Evolutionary conservation across 2,113 vertebrate species (phyloP).

Genomic region (Microtus montanus): DNA sequence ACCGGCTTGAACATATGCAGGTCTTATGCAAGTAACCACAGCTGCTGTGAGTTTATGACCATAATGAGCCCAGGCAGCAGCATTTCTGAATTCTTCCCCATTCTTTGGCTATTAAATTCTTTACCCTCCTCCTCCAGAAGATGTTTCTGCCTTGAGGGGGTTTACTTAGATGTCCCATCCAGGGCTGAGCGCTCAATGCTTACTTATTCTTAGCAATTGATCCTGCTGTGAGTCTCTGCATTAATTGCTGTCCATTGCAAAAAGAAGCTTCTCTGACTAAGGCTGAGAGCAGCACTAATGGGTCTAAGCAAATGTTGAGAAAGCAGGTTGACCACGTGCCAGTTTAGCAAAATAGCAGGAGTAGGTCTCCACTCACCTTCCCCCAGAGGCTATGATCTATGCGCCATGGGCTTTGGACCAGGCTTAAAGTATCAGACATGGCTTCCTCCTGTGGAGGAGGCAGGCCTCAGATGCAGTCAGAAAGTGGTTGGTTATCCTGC

Average conservation of each 20-base stretch:
- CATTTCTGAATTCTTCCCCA: not conserved
- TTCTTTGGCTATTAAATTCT: not conserved
- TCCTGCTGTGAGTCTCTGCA: not conserved
- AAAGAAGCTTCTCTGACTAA: not conserved
- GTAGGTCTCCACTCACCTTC: too few relatives aligned
- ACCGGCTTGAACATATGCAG: too few relatives aligned
- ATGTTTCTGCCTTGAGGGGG: not conserved
- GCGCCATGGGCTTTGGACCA: not conserved
- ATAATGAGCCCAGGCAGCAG: too few relatives aligned
- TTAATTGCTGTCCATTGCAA: not conserved
- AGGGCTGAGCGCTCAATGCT: not conserved
- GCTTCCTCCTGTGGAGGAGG: not conserved
- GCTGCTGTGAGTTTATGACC: not conserved
- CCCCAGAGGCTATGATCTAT: not conserved
- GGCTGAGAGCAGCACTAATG: not conserved
- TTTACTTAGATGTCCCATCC: not conserved
- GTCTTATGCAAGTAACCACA: not conserved
- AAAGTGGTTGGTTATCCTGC: not conserved
- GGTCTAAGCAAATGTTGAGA: not conserved
- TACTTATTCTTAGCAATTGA: not conserved
- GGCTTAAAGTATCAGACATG: not conserved
- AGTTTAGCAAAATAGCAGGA: not conserved
- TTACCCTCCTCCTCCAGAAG: not conserved
- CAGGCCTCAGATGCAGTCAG: not conserved
- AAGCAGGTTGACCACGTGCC: not conserved